Evolutionary conservation across 2,888 invertebrate species (phyloP).

Genomic region (Callimorpha dominula): DNA sequence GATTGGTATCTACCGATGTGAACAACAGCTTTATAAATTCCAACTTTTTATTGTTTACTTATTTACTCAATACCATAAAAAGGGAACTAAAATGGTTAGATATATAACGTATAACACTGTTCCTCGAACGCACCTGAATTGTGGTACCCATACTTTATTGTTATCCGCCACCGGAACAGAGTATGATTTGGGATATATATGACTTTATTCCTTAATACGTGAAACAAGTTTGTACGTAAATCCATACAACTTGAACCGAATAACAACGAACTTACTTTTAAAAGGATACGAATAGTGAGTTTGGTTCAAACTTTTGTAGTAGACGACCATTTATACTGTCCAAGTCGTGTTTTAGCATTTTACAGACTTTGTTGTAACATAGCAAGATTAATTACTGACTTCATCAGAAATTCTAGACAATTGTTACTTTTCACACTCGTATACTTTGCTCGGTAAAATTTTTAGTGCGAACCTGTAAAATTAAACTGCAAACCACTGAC

Average conservation of each 20-base stretch:
- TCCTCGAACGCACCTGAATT: too few species aligned
- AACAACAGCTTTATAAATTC: too few species aligned
- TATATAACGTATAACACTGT: too few species aligned
- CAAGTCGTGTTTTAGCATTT: slow-evolving; percentile 36
- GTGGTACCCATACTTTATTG: not conserved
- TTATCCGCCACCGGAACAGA: not conserved
- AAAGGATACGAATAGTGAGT: not conserved
- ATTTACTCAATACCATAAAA: too few species aligned
- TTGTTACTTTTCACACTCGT: slow-evolving; percentile 42
- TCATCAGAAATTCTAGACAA: slow-evolving; percentile 40
- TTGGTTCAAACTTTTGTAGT: slow-evolving; percentile 24
- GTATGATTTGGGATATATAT: too few species aligned
- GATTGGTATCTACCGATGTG: too few species aligned
- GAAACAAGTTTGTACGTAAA: not conserved
- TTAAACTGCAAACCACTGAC: slow-evolving; percentile 10
- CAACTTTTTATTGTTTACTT: too few species aligned
- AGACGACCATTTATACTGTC: slow-evolving; percentile 32
- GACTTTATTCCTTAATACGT: not conserved
- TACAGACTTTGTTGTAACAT: slow-evolving; percentile 33
- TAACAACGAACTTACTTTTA: not conserved
- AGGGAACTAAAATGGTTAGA: too few species aligned
- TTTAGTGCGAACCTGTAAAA: slow-evolving; percentile 12
- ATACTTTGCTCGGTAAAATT: slow-evolving; percentile 28
- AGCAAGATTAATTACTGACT: slow-evolving; percentile 52
- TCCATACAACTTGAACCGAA: not conserved